Evolutionary conservation across 2,113 vertebrate species (phyloP), one percentile per base, ranked within the genome.

Genomic region (Hydropotes inermis): DNA sequence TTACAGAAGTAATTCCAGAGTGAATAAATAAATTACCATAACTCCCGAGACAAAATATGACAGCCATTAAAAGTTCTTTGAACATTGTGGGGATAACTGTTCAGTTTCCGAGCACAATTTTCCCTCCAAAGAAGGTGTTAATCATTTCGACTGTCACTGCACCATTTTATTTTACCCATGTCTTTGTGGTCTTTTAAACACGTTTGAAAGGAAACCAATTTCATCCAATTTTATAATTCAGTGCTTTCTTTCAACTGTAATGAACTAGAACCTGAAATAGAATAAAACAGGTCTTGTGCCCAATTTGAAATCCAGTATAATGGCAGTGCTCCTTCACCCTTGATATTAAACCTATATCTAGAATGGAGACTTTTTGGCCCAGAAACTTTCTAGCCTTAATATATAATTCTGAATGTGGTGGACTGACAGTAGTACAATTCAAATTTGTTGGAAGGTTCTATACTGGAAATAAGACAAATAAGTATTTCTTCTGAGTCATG

Each of bases 11-110:
- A 81, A 50, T 50, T 17, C 8, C 45, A 95, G 78, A 58, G 30
- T 21, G 89, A 82, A 91, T 95, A 96, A 94, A 95, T 87, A 94
- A 89, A 97, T 94, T 27, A 55, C 70, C 55, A n/a, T 47, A 93
- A 83, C 70, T 94, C 60, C 74, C 58, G 25, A 92, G 89, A 91
- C 89, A 86, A 98, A 95, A 89, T 94, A 95, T 54, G 89, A 93
- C 25, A 94, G 78, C 50, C 83, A 43, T 89, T 96, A 97, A 97
- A 92, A 89, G 43, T 57, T 60, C 78, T 92, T 84, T 55, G 92
- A 96, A 95, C 60, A 91, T 27, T 92, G 78, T 64, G 28, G 45
- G 45, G 78, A 33, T 50, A 96, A 82, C 5, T 81, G 21, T 30
- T 87, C 15, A 43, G 7, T 67, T 95, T 95, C 55, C 82, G 23